Base-by-base conservation (phyloP, 2,113 vertebrate genomes). In the Garra rufa region DNA sequence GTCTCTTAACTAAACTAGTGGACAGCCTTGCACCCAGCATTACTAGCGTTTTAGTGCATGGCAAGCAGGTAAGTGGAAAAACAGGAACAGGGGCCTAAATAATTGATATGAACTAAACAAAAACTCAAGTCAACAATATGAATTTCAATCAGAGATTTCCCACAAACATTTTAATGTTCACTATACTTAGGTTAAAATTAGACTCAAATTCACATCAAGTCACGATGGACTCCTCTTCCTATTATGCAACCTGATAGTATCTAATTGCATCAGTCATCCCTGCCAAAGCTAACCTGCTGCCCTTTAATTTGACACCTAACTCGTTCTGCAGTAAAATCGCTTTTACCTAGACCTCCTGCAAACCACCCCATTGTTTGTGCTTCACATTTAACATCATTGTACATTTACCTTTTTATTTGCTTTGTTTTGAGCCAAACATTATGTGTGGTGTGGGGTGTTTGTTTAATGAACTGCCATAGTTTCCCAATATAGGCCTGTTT, bases 31-130 rank as follows among this genome's bases (percentile, higher is more conserved):
- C 98, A 82, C 98, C 98, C 81, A 99, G 98, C 95, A 99, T 99
- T 96, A 99, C 98, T 98, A 99, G 98, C 95, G 94, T 99, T 89
- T 99, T 99, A 99, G 98, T 99, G 89, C 97, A 99, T 96, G 97
- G 98, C 90, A 99, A 99, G 92, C 98, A 99, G 97, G 97, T 99
- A 96, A 99, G 98, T 97, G 85, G 87, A 81, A 83, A 34, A 50
- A 81, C 59, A 63, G 34, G 52, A 57, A 83, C 75, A 78, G 41
- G 38, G 65, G 65, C 59, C 15, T 65, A 84, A 57, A 89, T 86
- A 85, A 86, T 84, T 91, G 89, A 91, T 88, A 81, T 85, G 34
- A 75, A 63, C 19, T n/a, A n/a, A n/a, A n/a, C n/a, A n/a, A n/a
- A n/a, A 70, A 76, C 81, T 80, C 79, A 71, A 82, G 26, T 26